Evolutionary conservation across 1,140 invertebrate species (phyloP).

Genomic region (Drosophila lini): DNA sequence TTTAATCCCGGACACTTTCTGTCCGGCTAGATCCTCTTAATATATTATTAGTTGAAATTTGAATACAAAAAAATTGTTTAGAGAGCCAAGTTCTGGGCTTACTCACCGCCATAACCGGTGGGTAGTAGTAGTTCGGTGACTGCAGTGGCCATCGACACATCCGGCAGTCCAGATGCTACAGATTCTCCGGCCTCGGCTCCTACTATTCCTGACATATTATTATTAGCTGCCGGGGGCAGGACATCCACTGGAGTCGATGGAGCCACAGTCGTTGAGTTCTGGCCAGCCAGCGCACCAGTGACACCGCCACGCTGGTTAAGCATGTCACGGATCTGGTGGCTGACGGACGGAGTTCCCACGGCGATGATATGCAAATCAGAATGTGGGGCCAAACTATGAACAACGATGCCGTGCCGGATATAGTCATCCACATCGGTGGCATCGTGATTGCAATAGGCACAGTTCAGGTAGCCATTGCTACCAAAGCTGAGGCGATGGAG

Average conservation of each 20-base stretch:
- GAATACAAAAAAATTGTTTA: not conserved
- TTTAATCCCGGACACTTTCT: too few relatives aligned
- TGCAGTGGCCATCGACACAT: not conserved
- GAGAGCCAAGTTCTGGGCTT: too few relatives aligned
- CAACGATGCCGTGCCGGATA: slow-evolving; percentile 44
- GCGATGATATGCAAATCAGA: slow-evolving; percentile 13
- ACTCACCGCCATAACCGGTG: slow-evolving; percentile 53
- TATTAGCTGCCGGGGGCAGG: too few relatives aligned
- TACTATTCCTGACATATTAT: not conserved
- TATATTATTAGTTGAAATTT: too few relatives aligned
- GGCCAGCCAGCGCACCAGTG: too few relatives aligned
- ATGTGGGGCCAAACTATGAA: slow-evolving; percentile 41
- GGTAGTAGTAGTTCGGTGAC: slow-evolving; percentile 17
- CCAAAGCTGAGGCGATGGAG: slow-evolving; percentile 53
- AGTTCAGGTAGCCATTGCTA: slow-evolving; percentile 34
- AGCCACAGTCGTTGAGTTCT: not conserved
- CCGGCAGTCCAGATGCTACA: not conserved
- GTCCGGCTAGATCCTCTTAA: too few relatives aligned
- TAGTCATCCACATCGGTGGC: slow-evolving; percentile 54
- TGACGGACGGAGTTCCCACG: not conserved
- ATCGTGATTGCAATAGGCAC: slow-evolving; percentile 46
- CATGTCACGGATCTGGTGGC: slow-evolving; percentile 43
- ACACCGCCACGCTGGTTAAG: slow-evolving; percentile 22
- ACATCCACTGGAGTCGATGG: not conserved
- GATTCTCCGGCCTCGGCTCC: not conserved